These are phyloP conservation scores for Petrocephalus sullivani DNA, from an alignment of 2,797 vertebrate species.

Conservation along the genomic window DNA sequence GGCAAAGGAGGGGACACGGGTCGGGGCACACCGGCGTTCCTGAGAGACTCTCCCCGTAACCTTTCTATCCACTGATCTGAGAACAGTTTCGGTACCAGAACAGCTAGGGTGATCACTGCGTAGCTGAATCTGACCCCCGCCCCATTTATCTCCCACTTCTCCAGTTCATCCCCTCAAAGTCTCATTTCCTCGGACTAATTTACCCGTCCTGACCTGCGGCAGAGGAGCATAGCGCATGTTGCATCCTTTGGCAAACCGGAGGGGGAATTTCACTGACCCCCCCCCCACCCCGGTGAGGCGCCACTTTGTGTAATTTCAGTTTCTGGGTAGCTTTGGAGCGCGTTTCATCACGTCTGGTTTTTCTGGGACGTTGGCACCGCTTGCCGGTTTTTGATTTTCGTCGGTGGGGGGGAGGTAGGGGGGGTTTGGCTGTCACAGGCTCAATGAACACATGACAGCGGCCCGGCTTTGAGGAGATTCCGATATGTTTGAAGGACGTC, in stretches of 20 bases:
- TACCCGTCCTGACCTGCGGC: neutral
- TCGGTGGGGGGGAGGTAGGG: neutral
- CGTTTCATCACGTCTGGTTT: neutral
- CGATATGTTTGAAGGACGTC: neutral
- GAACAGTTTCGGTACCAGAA: conserved; percentile 78
- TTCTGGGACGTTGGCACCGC: neutral
- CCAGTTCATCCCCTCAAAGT: neutral
- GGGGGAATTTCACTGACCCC: neutral
- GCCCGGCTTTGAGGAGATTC: neutral
- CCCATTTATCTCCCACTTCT: neutral
- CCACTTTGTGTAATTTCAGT: neutral
- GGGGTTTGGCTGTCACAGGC: neutral
- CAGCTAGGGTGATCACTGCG: conserved; percentile 78
- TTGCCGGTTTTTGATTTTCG: neutral
- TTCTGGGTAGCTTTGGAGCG: neutral
- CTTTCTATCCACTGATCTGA: conserved; percentile 74
- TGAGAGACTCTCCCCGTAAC: conserved; percentile 50
- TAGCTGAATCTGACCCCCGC: conserved; percentile 13
- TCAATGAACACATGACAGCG: neutral
- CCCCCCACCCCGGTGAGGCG: neutral
- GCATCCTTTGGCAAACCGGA: neutral
- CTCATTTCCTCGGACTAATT: neutral
- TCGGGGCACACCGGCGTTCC: conserved; percentile 51
- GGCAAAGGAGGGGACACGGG: conserved; percentile 60
- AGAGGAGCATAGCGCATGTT: neutral